phyloP scores from a whole-genome alignment of 2,113 vertebrate species.

The Calyptomena viridis region DNA sequence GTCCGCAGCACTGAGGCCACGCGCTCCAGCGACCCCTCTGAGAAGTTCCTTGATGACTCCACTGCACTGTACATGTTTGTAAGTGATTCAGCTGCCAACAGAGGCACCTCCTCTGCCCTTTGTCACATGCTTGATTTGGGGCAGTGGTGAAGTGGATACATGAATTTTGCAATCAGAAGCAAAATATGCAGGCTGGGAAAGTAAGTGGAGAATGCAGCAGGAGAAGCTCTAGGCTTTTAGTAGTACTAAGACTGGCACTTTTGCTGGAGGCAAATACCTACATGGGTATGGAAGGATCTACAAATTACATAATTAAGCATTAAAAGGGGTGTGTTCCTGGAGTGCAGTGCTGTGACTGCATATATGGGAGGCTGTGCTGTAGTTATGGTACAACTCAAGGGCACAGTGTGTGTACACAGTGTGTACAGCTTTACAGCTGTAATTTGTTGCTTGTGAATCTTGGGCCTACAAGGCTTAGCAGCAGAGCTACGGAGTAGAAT shows the following conservation, averaged over 20 bases:
- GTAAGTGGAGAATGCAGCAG: background rate
- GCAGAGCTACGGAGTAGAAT: background rate
- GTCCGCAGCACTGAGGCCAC: conserved; percentile 79
- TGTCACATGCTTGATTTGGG: rapidly evolving
- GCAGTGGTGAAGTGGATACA: background rate
- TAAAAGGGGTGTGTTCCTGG: background rate
- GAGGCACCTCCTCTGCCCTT: background rate
- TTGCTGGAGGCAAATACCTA: background rate
- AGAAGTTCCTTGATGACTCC: conserved; percentile 91
- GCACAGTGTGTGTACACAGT: rapidly evolving
- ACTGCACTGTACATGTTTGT: conserved; percentile 91
- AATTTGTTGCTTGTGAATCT: background rate
- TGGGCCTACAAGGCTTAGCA: background rate
- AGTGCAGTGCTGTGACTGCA: background rate
- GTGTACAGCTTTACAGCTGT: background rate
- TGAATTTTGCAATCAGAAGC: background rate
- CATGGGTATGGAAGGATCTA: background rate
- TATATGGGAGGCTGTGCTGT: background rate
- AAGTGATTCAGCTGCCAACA: conserved; percentile 40
- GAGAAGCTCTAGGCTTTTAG: background rate
- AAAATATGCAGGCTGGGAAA: background rate
- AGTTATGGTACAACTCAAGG: background rate
- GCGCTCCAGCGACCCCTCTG: conserved; percentile 76
- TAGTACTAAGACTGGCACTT: background rate
- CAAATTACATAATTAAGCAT: background rate